Percentiles rank a stretch among this genome's conserved stretches.
Conservation (phyloP, 2,797 vertebrate genomes). For the Masticophis lateralis region DNA sequence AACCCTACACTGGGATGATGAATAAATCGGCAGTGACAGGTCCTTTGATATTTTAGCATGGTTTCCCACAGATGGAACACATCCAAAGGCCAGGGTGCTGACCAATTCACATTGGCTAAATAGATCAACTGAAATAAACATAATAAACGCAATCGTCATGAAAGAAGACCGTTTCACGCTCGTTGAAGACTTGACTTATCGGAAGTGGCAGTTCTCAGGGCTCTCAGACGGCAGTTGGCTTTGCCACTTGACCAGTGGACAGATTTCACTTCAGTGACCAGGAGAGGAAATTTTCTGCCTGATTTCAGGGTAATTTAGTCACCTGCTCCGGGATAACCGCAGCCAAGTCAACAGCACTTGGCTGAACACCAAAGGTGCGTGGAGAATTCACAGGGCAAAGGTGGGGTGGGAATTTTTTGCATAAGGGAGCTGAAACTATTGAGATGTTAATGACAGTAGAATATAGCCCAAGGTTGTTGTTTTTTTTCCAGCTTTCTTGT, state of each 20-base stretch:
- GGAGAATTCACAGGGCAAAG: not conserved
- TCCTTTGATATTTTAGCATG: constrained; percentile 32
- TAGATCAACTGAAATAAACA: constrained; percentile 79
- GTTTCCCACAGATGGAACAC: constrained; percentile 19
- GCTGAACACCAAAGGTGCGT: constrained; percentile 35
- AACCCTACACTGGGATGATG: not conserved
- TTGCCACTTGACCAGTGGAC: constrained; percentile 82
- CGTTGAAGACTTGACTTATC: constrained; percentile 80
- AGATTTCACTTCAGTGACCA: constrained; percentile 80
- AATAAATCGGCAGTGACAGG: constrained; percentile 24
- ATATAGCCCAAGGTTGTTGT: not conserved
- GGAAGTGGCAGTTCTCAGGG: constrained; percentile 79
- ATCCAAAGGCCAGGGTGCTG: constrained; percentile 60
- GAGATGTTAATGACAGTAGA: not conserved
- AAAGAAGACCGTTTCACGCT: constrained; percentile 78
- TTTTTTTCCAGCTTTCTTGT: not conserved
- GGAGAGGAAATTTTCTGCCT: constrained; percentile 81
- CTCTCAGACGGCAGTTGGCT: constrained; percentile 77
- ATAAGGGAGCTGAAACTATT: not conserved
- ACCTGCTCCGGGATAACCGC: constrained; percentile 69
- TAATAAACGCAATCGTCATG: constrained; percentile 83
- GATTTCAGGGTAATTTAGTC: constrained; percentile 79
- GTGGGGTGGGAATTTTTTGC: not conserved
- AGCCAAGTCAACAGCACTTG: constrained; percentile 58
- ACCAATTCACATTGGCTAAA: constrained; percentile 63